Conservation (phyloP, 1,140 invertebrate species). For the Dendrolimus kikuchii region DNA sequence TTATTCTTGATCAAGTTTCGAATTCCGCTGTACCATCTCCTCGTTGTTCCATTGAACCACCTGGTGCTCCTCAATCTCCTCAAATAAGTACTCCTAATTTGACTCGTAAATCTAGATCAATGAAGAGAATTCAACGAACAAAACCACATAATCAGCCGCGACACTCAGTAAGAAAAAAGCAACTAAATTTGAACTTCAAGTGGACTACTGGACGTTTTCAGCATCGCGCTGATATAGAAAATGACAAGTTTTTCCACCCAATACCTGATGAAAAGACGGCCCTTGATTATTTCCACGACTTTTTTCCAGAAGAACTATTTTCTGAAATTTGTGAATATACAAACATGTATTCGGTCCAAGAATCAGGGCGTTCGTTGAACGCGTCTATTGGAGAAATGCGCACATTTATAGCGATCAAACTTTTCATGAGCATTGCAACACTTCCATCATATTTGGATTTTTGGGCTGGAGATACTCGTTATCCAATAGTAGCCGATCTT, state of each 20-base stretch:
- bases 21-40: slow-evolving; percentile 5
- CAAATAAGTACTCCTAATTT: slow-evolving; percentile 6
- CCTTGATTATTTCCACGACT: slow-evolving; percentile 9
- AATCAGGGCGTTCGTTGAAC: slow-evolving; percentile 20
- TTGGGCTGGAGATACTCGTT: slow-evolving; percentile 16
- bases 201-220: slow-evolving; percentile 7
- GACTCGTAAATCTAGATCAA: slow-evolving; percentile 4
- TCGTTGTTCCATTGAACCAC: slow-evolving; percentile 3
- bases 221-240: slow-evolving; percentile 6
- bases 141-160: slow-evolving; percentile 4
- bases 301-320: slow-evolving; percentile 8
- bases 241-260: slow-evolving; percentile 5
- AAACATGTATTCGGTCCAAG: slow-evolving; percentile 22
- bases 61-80: slow-evolving; percentile 3
- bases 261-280: slow-evolving; percentile 3
- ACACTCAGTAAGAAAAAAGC: slow-evolving; percentile 4
- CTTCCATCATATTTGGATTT: slow-evolving; percentile 25
- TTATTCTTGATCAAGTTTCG: slow-evolving; percentile 6
- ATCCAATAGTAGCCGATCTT: slow-evolving; percentile 19
- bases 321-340: slow-evolving; percentile 9
- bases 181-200: slow-evolving; percentile 6
- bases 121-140: slow-evolving; percentile 5
- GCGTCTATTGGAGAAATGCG: slow-evolving; percentile 18
- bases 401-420: slow-evolving; percentile 21
- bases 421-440: slow-evolving; percentile 21